These are phyloP conservation scores for Pavo muticus DNA, from an alignment of 2,113 vertebrate genomes.

Conservation along the genomic window DNA sequence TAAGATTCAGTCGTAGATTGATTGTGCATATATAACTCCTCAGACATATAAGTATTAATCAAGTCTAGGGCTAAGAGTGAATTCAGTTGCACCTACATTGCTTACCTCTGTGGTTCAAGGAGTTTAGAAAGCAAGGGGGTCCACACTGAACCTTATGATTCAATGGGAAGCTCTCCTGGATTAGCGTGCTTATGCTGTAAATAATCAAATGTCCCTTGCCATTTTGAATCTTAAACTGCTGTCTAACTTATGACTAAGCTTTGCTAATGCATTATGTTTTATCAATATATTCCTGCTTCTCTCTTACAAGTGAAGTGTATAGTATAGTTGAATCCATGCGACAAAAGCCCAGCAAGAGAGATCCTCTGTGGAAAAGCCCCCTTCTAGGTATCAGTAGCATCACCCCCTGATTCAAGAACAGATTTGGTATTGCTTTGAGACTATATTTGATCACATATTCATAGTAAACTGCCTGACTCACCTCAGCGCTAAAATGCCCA, in stretches of 20 bases:
- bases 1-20: neutral
- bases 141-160: neutral
- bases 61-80: neutral
- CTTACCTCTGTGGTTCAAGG: neutral
- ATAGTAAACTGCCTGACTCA: accelerated
- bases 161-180: neutral
- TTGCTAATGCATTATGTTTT: neutral
- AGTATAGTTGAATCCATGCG: neutral
- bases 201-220: neutral
- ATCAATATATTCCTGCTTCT: neutral
- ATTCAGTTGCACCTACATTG: neutral
- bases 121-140: neutral
- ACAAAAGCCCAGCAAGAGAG: neutral
- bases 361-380: neutral
- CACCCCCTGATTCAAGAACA: neutral
- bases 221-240: neutral
- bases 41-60: neutral
- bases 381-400: neutral
- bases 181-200: neutral
- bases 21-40: neutral
- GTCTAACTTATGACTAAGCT: neutral
- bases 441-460: neutral
- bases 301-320: neutral
- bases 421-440: neutral
- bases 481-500: neutral